phyloP scores from a whole-genome alignment of 2,888 invertebrate species.

The Cyclophora albipunctata region DNA sequence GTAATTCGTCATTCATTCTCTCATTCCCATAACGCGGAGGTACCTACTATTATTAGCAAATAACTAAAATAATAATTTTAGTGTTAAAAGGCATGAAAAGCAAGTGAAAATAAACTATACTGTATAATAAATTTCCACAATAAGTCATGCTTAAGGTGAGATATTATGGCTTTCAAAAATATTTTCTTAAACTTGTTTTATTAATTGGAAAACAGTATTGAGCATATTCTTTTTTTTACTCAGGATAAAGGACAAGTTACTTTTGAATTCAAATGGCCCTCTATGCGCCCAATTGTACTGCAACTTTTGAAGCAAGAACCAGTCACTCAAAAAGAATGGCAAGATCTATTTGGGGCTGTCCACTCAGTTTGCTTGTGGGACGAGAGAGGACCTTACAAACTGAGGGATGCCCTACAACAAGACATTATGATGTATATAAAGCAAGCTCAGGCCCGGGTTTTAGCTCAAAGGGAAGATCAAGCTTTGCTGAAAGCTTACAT shows the following conservation, averaged over 20 bases:
- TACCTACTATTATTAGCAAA: too few relatives aligned
- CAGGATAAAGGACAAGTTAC: constrained; percentile 87
- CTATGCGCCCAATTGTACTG: constrained; percentile 94
- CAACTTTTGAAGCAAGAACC: constrained; percentile 95
- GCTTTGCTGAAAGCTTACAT: constrained; percentile 97
- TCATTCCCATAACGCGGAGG: too few relatives aligned
- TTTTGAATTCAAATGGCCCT: constrained; percentile 98
- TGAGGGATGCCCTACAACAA: constrained; percentile 90
- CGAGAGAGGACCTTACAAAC: constrained; percentile 92
- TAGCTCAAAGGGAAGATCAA: constrained; percentile 95
- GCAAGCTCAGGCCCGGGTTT: constrained; percentile 91
- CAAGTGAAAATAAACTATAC: constrained; percentile 4
- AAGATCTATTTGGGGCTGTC: constrained; percentile 96
- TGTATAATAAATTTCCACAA: constrained; percentile 2
- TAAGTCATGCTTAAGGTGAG: constrained; percentile 21
- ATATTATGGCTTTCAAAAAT: not conserved
- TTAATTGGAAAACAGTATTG: constrained; percentile 2
- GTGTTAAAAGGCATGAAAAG: constrained; percentile 7
- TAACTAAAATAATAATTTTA: too few relatives aligned
- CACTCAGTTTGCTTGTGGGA: constrained; percentile 98
- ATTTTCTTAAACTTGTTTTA: not conserved
- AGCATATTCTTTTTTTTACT: constrained; percentile 23
- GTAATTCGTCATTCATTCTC: too few relatives aligned
- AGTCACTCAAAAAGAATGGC: constrained; percentile 97
- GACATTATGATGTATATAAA: constrained; percentile 96